Percentiles rank a stretch among this genome's conserved stretches.
Conservation (phyloP, 2,797 vertebrate genomes). For the Neosilurus mollespiculum region DNA sequence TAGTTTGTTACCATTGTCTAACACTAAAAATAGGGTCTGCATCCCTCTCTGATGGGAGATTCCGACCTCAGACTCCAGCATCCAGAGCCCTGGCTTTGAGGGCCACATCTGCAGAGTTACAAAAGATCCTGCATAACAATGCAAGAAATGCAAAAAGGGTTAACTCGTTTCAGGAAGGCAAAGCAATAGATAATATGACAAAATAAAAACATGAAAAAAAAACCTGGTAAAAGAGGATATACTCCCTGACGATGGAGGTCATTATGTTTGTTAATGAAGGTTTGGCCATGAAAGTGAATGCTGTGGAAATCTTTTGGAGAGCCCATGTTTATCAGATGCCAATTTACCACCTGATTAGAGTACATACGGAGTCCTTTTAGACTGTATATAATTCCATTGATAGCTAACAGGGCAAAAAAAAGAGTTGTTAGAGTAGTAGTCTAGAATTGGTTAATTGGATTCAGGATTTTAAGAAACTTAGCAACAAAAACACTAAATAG, state of each 20-base stretch:
- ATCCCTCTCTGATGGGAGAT: conserved; percentile 86
- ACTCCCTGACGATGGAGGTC: conserved; percentile 80
- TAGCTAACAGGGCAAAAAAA: conserved; percentile 70
- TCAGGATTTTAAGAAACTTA: background rate
- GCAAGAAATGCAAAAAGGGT: conserved; percentile 11
- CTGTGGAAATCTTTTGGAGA: conserved; percentile 84
- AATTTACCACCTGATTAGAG: conserved; percentile 78
- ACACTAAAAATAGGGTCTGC: conserved; percentile 86
- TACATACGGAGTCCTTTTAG: conserved; percentile 92
- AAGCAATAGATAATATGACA: background rate
- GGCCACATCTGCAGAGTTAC: conserved; percentile 90
- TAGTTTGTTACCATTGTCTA: conserved; percentile 79
- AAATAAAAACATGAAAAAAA: conserved; percentile 32
- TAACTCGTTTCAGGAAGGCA: background rate
- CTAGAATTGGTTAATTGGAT: background rate
- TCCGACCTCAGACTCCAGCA: conserved; percentile 87
- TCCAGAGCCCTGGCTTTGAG: conserved; percentile 89
- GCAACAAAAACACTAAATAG: background rate
- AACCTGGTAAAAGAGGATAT: conserved; percentile 88
- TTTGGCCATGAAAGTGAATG: conserved; percentile 93
- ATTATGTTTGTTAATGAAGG: conserved; percentile 79
- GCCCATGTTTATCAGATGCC: conserved; percentile 93
- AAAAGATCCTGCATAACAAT: conserved; percentile 78
- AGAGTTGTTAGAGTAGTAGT: background rate
- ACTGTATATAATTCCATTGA: conserved; percentile 87